These are phyloP conservation scores for Penaeus chinensis DNA, from an alignment of 1,140 invertebrate genomes.

Conservation along the genomic window DNA sequence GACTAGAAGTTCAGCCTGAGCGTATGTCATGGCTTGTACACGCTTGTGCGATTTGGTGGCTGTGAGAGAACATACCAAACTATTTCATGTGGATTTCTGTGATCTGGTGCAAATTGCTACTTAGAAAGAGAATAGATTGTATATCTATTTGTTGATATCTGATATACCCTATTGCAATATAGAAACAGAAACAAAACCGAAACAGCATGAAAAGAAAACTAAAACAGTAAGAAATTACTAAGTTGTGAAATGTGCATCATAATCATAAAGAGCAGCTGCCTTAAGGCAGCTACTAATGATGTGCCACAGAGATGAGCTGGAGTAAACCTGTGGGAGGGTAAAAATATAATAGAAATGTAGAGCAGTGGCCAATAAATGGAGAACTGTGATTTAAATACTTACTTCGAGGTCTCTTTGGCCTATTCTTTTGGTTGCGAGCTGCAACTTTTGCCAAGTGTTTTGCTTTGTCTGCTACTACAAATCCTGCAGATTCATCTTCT, in stretches of 20 bases:
- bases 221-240: too few relatives aligned
- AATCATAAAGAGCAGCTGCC: too few relatives aligned
- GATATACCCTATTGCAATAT: too few relatives aligned
- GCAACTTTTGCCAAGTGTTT: slow-evolving; percentile 73
- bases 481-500: slow-evolving; percentile 60
- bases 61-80: slow-evolving; percentile 51
- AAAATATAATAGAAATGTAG: not conserved
- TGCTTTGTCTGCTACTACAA: slow-evolving; percentile 61
- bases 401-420: slow-evolving; percentile 74
- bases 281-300: too few relatives aligned
- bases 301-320: too few relatives aligned
- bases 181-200: too few relatives aligned
- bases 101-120: slow-evolving; percentile 4
- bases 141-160: too few relatives aligned
- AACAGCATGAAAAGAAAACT: too few relatives aligned
- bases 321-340: not conserved
- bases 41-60: slow-evolving; percentile 60
- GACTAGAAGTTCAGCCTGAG: slow-evolving; percentile 63
- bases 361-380: not conserved
- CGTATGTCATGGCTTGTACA: slow-evolving; percentile 61
- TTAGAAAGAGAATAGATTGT: not conserved
- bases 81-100: slow-evolving; percentile 2
- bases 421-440: slow-evolving; percentile 72
- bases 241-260: too few relatives aligned
- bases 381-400: slow-evolving; percentile 64